These are phyloP conservation scores for Lithophane socia DNA, from an alignment of 2,888 invertebrate genomes.

Conservation along the genomic window DNA sequence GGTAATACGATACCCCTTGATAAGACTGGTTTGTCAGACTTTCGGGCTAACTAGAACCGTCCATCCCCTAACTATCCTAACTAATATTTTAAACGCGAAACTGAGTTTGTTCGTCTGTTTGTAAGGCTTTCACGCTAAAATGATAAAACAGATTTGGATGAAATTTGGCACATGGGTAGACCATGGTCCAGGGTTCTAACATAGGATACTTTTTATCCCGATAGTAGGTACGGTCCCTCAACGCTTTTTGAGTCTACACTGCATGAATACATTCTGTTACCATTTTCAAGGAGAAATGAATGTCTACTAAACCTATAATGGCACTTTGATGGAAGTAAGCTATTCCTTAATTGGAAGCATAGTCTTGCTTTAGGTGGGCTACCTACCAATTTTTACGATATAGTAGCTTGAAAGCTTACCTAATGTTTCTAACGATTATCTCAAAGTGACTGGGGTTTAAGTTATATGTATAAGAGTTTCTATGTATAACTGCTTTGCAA, in stretches of 20 bases:
- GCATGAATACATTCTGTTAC: background rate
- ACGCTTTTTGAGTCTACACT: background rate
- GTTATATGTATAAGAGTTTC: conserved; percentile 16
- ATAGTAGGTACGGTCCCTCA: no score
- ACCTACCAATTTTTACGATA: conserved; percentile 14
- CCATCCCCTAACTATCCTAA: no score
- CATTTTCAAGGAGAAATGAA: background rate
- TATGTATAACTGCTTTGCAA: conserved; percentile 39
- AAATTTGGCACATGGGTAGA: no score
- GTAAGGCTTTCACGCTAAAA: no score
- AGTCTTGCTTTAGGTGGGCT: background rate
- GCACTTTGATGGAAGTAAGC: background rate
- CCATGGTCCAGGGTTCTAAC: no score
- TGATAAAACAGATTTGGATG: no score
- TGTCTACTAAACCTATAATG: background rate
- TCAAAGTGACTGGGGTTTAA: conserved; percentile 14
- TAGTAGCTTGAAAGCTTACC: conserved; percentile 5
- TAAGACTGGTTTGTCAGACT: no score
- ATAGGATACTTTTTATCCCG: no score
- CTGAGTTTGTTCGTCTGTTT: no score
- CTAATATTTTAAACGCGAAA: no score
- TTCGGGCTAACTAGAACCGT: no score
- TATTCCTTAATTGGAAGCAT: background rate
- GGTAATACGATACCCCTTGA: no score
- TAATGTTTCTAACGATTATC: conserved; percentile 16